These are phyloP conservation scores for Psophia crepitans DNA, from an alignment of 2,113 vertebrate genomes.

Conservation along the genomic window DNA sequence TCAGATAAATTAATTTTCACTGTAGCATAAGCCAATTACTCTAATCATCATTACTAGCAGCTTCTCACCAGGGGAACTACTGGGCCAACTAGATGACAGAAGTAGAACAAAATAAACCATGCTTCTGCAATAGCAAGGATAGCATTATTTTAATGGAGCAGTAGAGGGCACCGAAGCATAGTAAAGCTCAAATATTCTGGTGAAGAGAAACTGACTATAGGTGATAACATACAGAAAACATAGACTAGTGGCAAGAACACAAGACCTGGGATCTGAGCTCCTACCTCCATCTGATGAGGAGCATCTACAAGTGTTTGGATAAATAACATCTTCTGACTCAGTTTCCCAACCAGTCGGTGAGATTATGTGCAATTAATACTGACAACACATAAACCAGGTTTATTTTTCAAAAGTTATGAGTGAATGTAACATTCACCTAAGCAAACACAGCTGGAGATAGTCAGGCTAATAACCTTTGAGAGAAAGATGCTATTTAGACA, in stretches of 20 bases:
- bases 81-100: background rate
- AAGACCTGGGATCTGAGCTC: background rate
- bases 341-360: background rate
- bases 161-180: slow-evolving; percentile 61
- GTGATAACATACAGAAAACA: background rate
- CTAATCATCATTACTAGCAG: background rate
- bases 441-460: background rate
- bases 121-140: background rate
- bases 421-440: background rate
- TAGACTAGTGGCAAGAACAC: background rate
- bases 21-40: background rate
- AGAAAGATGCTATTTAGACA: background rate
- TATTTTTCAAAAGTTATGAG: background rate
- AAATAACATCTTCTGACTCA: background rate
- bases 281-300: background rate
- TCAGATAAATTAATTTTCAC: background rate
- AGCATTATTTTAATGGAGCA: slow-evolving; percentile 43
- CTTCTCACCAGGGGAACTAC: background rate
- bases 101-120: background rate
- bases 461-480: background rate
- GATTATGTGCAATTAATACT: background rate
- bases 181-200: background rate
- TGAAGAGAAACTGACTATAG: background rate
- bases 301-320: background rate
- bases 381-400: background rate